Conservation (phyloP, 1,140 invertebrate species). For the Agrypnia vestita region DNA sequence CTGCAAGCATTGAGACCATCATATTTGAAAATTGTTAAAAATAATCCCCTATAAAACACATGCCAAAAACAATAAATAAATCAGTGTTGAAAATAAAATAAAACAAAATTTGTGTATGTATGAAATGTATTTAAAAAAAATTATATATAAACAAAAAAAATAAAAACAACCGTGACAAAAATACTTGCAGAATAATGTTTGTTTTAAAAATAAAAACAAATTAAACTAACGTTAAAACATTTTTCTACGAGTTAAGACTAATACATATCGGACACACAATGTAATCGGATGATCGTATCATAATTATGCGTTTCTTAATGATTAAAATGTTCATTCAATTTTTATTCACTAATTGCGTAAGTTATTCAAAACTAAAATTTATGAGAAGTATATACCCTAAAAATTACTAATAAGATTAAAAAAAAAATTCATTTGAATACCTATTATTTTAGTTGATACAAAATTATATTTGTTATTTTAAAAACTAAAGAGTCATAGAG, state of each 20-base stretch:
- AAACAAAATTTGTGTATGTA: constrained; percentile 30
- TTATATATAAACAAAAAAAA: constrained; percentile 37
- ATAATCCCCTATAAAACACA: too few relatives aligned
- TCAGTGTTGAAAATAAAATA: constrained; percentile 19
- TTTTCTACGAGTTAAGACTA: constrained; percentile 26
- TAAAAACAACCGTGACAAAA: constrained; percentile 14
- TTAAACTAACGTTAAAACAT: constrained; percentile 15
- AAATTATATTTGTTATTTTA: constrained; percentile 8
- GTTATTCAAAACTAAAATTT: constrained; percentile 3
- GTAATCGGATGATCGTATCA: background rate
- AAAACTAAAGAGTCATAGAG: background rate
- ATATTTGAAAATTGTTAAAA: too few relatives aligned
- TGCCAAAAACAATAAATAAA: constrained; percentile 1
- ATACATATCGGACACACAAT: constrained; percentile 7
- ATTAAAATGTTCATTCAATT: background rate
- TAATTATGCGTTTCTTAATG: constrained; percentile 20
- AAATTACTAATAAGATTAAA: background rate
- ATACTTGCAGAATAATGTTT: constrained; percentile 14
- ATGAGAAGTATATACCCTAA: constrained; percentile 14
- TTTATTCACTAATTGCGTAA: constrained; percentile 14
- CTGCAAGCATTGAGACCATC: too few relatives aligned
- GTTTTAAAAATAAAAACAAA: constrained; percentile 8
- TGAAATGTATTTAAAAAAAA: constrained; percentile 37
- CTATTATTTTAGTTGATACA: background rate
- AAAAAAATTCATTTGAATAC: constrained; percentile 6